Conservation (phyloP, 2,797 vertebrate species). For the Emydoidea blandingii region DNA sequence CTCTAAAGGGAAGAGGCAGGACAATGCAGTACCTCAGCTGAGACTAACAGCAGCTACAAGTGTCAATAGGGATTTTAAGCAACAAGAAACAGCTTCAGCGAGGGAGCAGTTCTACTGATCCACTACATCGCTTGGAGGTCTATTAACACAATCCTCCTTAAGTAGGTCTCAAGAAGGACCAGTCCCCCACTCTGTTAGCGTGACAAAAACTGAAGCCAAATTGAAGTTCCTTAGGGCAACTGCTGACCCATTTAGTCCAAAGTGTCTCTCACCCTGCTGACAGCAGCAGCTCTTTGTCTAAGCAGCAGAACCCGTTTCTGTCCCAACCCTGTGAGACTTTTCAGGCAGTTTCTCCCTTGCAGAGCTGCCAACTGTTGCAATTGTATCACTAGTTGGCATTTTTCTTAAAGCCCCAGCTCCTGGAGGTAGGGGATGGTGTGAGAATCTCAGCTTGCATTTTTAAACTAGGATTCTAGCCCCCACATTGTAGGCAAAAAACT, state of each 20-base stretch:
- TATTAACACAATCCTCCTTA: not conserved
- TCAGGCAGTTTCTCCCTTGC: not conserved
- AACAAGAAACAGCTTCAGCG: not conserved
- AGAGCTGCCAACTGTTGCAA: not conserved
- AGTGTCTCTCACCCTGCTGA: not conserved
- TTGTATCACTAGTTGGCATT: not conserved
- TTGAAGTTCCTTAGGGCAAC: not conserved
- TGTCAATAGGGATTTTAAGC: not conserved
- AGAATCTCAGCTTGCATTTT: not conserved
- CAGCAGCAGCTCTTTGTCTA: not conserved
- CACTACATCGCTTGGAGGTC: not conserved
- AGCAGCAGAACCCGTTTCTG: not conserved
- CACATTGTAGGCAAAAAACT: not conserved
- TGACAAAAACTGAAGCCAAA: not conserved
- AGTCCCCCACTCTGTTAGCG: not conserved
- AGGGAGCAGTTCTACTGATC: not conserved
- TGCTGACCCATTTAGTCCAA: not conserved
- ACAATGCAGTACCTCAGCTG: not conserved
- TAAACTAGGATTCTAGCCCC: not conserved
- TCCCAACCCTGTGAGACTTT: not conserved
- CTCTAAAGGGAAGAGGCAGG: not conserved
- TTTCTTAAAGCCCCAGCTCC: not conserved
- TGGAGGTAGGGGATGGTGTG: not conserved
- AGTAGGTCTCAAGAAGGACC: not conserved
- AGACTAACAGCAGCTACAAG: not conserved